Conservation (phyloP, 1,140 invertebrate genomes). For the Solenopsis invicta region DNA sequence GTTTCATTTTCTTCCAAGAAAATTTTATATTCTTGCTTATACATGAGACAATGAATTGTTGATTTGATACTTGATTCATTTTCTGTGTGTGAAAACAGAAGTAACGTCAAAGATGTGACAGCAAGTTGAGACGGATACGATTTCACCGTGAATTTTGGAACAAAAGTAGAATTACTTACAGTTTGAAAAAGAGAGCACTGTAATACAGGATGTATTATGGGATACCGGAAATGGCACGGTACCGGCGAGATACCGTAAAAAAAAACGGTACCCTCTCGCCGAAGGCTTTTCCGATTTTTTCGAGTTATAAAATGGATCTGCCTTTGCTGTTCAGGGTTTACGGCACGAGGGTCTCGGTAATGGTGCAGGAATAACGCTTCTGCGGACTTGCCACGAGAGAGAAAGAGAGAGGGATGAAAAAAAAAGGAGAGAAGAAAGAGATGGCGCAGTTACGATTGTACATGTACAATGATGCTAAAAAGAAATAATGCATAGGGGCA, state of each 20-base stretch:
- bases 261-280: neutral
- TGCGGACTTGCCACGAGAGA: constrained; percentile 35
- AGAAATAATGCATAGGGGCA: constrained; percentile 65
- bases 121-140: neutral
- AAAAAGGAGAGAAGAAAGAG: constrained; percentile 1
- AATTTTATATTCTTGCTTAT: no score
- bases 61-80: no score
- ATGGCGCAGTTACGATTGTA: constrained; percentile 1
- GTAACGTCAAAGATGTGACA: neutral
- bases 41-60: no score
- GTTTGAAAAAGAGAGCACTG: neutral
- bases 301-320: constrained; percentile 31
- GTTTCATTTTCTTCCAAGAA: no score
- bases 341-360: constrained; percentile 30
- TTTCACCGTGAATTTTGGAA: neutral
- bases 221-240: neutral
- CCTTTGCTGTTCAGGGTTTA: neutral
- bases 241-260: neutral
- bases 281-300: constrained; percentile 35
- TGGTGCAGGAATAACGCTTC: constrained; percentile 50
- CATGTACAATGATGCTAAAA: constrained; percentile 47
- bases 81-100: neutral
- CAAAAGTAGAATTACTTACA: neutral
- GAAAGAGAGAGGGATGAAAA: constrained; percentile 7
- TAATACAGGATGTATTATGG: neutral